A percentile compares a stretch with the other conserved stretches of the same genome.
Conservation (phyloP, 2,888 invertebrate genomes). For the Anagyrus pseudococci region DNA sequence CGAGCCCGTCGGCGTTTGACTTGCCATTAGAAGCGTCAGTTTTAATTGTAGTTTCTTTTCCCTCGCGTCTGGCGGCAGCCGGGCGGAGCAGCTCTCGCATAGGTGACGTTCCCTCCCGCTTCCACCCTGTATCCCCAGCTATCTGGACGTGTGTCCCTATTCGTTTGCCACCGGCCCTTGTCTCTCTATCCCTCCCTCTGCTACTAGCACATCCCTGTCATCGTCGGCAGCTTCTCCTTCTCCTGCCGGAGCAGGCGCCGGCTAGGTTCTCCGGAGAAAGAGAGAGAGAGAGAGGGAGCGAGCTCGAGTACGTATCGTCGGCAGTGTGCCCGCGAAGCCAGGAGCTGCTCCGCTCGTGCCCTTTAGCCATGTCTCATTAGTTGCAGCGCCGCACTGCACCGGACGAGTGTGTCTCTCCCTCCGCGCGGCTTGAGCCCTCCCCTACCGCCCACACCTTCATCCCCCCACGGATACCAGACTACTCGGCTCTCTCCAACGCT, state of each 20-base stretch:
- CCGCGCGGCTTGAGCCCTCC: too few species aligned
- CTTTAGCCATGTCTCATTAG: conserved; percentile 63
- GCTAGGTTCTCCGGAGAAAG: too few species aligned
- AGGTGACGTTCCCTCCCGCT: conserved; percentile 50
- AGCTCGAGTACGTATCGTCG: not conserved
- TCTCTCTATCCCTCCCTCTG: conserved; percentile 48
- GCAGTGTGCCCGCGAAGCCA: conserved; percentile 42
- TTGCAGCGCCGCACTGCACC: conserved; percentile 57
- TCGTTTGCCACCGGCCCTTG: conserved; percentile 40
- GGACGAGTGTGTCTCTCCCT: too few species aligned
- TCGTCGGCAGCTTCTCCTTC: too few species aligned
- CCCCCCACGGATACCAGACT: too few species aligned
- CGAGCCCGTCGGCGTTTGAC: conserved; percentile 62
- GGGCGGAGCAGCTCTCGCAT: too few species aligned
- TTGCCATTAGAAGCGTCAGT: conserved; percentile 63
- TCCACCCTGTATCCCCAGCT: conserved; percentile 23
- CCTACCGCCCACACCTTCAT: too few species aligned
- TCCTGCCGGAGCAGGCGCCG: too few species aligned
- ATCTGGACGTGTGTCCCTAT: too few species aligned
- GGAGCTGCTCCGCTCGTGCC: conserved; percentile 55
- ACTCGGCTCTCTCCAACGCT: conserved; percentile 46
- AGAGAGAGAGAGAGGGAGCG: too few species aligned
- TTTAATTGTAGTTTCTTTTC: conserved; percentile 62
- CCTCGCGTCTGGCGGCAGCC: too few species aligned
- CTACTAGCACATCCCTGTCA: conserved; percentile 6